Evolutionary conservation across 2,113 vertebrate genomes (phyloP), one percentile per base, ranked within the genome.

Genomic region (Cyrtonyx montezumae): DNA sequence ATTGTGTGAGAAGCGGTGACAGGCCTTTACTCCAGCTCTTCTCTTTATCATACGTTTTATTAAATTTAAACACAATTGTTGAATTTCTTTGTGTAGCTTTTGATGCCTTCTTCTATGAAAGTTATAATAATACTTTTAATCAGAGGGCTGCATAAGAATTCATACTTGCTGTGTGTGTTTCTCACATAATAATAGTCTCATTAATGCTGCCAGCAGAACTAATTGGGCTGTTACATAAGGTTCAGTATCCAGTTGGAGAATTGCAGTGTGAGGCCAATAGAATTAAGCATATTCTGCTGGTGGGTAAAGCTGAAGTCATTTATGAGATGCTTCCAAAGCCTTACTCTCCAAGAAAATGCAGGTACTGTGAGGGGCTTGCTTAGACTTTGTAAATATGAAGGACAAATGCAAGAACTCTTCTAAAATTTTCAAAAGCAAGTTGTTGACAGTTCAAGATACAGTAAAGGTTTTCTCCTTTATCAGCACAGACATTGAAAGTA

Each of bases 1-100:
- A 43, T 3, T 36, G 32, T 69, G 78, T 48, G 78, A 84, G 84
- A 63, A 84, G 42, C 63, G 79, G 63, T 68, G 90, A 80, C 75
- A 89, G 88, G 67, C 65, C 85, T 86, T 89, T 87, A 73, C 69
- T 95, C 12, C 80, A 75, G 18, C 74, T 89, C n/a, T 0, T 69
- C 87, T 95, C 81, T 93, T 90, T 49, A 93, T 95, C 84, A 36
- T 69, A 23, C 15, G 32, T 78, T 87, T 37, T 56, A 89, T 92
- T 89, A 73, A 90, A 96, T 90, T 91, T 78, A 74, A 96, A 89
- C 59, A 45, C 67, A 73, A 51, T 48, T 63, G 32, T 88, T 77
- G 74, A 79, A 77, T 84, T 66, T 87, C 63, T 94, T 61, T 63
- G 22, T 65, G 70, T 21, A 51, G 73, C 62, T 93, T 92, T 63